phyloP scores from a whole-genome alignment of 2,797 vertebrate genomes.

The Glyptemys insculpta region DNA sequence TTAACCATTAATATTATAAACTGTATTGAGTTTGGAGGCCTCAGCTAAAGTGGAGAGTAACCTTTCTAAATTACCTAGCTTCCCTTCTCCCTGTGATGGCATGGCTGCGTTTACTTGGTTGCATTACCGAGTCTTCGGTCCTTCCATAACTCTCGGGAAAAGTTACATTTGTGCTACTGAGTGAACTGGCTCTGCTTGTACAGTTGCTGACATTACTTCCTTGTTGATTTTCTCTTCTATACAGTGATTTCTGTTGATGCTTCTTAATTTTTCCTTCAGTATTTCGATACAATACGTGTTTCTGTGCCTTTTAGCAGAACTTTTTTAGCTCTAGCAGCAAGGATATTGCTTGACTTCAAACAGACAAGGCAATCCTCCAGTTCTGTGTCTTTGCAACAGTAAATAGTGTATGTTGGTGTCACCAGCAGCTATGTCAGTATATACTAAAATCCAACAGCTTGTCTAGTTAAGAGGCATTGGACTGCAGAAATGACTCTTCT shows the following conservation, averaged over 20 bases:
- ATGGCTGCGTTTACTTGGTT: not conserved
- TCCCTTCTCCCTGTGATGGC: not conserved
- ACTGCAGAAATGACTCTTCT: constrained; percentile 45
- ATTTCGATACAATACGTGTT: not conserved
- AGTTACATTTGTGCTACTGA: not conserved
- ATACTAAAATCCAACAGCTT: constrained; percentile 64
- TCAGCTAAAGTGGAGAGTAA: not conserved
- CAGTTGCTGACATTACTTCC: constrained; percentile 4
- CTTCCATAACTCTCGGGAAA: not conserved
- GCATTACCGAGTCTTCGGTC: accelerated
- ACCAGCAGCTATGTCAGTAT: constrained; percentile 64
- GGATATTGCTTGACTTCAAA: constrained; percentile 19
- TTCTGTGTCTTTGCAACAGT: constrained; percentile 59
- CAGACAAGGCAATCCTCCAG: constrained; percentile 16
- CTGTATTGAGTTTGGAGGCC: not conserved
- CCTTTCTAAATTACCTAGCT: not conserved
- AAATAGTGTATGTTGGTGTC: constrained; percentile 74
- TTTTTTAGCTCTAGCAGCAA: constrained; percentile 53
- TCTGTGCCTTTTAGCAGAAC: constrained; percentile 41
- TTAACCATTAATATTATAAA: not conserved
- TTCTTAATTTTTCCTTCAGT: constrained; percentile 49
- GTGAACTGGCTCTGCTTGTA: not conserved
- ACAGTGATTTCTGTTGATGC: constrained; percentile 5
- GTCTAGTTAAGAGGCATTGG: constrained; percentile 60
- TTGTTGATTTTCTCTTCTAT: not conserved